phyloP scores from a whole-genome alignment of 2,113 vertebrate species.

The Montifringilla adamsi region DNA sequence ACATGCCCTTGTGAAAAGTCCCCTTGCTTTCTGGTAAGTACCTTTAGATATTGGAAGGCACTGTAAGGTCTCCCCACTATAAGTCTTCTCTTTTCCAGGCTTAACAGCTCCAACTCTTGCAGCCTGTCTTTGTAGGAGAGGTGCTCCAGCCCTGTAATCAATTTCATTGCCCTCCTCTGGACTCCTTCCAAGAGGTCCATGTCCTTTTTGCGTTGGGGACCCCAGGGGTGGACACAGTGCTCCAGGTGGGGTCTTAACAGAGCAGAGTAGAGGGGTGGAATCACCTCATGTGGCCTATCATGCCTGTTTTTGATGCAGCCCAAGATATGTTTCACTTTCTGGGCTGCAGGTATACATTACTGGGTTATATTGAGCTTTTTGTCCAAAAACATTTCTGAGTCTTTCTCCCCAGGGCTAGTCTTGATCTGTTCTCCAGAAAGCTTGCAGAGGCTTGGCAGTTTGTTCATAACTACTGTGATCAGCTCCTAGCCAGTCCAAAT shows the following conservation, averaged over 20 bases:
- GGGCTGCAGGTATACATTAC: not conserved
- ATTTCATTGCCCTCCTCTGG: not conserved
- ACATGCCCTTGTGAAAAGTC: not conserved
- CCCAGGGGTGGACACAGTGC: not conserved
- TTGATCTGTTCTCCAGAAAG: not conserved
- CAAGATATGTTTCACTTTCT: not conserved
- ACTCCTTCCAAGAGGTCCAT: accelerated
- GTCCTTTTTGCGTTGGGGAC: not conserved
- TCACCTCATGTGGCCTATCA: not conserved
- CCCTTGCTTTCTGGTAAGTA: not conserved
- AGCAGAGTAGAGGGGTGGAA: not conserved
- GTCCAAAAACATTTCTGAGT: not conserved
- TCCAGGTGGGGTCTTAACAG: not conserved
- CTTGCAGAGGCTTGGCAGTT: not conserved
- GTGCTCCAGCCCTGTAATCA: not conserved
- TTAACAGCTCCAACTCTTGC: not conserved
- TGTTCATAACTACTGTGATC: not conserved
- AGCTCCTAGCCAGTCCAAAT: not conserved
- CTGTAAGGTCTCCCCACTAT: not conserved
- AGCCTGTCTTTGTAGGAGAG: not conserved
- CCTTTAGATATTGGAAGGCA: not conserved
- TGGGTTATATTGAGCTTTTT: not conserved
- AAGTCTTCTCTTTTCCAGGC: not conserved
- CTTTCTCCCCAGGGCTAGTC: not conserved
- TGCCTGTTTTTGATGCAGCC: not conserved